Conservation (phyloP, 1,140 invertebrate genomes). For the Heliconius congener region DNA sequence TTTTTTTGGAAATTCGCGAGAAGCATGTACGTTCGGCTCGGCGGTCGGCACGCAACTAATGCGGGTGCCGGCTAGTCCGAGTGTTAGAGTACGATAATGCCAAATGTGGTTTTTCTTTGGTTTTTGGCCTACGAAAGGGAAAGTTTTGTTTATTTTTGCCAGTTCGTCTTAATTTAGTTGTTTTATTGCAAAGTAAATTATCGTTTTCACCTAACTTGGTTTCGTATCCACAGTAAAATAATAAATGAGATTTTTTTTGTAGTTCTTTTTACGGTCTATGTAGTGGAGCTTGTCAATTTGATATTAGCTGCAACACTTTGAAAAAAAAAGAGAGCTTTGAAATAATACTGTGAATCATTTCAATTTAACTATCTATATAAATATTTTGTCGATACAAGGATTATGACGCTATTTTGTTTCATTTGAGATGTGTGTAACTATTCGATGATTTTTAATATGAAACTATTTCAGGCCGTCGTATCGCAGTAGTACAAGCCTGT, state of each 20-base stretch:
- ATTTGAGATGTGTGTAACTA: background rate
- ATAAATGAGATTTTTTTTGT: background rate
- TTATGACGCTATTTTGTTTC: too few relatives aligned
- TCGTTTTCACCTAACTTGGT: constrained; percentile 5
- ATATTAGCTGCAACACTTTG: background rate
- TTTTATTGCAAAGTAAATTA: constrained; percentile 17
- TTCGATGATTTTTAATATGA: background rate
- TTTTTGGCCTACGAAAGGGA: constrained; percentile 46
- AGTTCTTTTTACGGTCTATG: background rate
- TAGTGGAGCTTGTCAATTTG: background rate
- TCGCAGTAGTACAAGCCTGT: background rate
- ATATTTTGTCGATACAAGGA: background rate
- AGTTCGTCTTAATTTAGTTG: constrained; percentile 24
- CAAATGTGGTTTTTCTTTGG: constrained; percentile 63
- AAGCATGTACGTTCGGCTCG: constrained; percentile 52
- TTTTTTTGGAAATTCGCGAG: constrained; percentile 30
- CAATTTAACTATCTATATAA: background rate
- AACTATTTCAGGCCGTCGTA: background rate
- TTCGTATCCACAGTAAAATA: background rate
- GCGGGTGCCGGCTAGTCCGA: constrained; percentile 56
- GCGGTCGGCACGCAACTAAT: constrained; percentile 62
- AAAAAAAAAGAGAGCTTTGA: background rate
- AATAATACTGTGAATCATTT: background rate
- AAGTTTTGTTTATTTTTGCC: constrained; percentile 51
- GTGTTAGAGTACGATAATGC: constrained; percentile 56